These are phyloP conservation scores for Cenopis cana DNA, from an alignment of 2,888 invertebrate genomes.

Conservation along the genomic window DNA sequence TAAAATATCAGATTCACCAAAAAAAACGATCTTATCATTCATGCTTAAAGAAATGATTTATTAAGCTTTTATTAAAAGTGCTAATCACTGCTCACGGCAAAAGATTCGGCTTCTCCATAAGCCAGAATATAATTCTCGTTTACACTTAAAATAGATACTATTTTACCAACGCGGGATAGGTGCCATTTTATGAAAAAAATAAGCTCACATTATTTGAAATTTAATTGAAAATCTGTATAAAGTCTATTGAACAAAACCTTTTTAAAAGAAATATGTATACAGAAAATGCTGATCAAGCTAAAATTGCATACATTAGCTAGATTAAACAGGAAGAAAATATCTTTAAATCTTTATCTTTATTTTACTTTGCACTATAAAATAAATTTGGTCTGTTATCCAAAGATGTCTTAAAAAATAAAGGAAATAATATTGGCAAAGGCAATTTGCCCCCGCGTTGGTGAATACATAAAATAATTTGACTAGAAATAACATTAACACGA, in stretches of 20 bases:
- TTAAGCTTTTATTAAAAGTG: constrained; percentile 47
- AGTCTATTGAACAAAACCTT: not conserved
- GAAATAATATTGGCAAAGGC: constrained; percentile 41
- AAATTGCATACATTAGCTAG: not conserved
- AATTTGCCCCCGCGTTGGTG: constrained; percentile 68
- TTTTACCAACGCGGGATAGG: constrained; percentile 68
- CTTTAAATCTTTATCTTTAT: too few relatives aligned
- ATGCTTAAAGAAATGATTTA: not conserved
- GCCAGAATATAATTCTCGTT: constrained; percentile 81
- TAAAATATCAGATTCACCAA: not conserved
- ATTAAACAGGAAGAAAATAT: not conserved
- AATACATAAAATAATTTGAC: constrained; percentile 80
- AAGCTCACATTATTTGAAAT: not conserved
- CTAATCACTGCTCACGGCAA: constrained; percentile 61
- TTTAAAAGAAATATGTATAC: too few relatives aligned
- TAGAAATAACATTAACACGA: constrained; percentile 77
- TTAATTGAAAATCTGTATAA: not conserved
- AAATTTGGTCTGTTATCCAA: not conserved
- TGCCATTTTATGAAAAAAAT: constrained; percentile 15
- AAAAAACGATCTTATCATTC: not conserved
- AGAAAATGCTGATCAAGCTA: not conserved
- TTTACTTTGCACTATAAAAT: too few relatives aligned
- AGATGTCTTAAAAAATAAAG: not conserved
- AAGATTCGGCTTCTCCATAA: constrained; percentile 78
- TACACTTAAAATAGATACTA: constrained; percentile 61